Conservation (phyloP, 2,888 invertebrate species). For the Lepetodrilus schrolli region DNA sequence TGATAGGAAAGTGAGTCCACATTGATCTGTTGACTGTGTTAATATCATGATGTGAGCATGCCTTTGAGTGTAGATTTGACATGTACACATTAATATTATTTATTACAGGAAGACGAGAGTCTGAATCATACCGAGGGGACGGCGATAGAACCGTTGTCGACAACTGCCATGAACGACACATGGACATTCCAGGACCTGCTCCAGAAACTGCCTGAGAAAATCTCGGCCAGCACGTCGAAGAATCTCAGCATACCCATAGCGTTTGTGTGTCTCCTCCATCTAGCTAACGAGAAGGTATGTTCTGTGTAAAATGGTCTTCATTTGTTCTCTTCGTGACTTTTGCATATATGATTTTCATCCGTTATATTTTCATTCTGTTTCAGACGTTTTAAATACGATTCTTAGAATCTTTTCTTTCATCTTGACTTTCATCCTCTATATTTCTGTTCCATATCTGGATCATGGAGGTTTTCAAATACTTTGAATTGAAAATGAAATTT, state of each 20-base stretch:
- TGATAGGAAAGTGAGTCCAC: no score
- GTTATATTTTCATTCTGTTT: no score
- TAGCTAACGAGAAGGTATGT: slow-evolving; percentile 85
- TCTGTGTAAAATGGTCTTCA: neutral
- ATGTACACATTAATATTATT: no score
- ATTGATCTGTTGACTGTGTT: no score
- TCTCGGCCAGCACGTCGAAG: slow-evolving; percentile 79
- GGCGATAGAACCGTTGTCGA: neutral
- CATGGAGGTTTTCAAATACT: no score
- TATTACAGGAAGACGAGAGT: no score
- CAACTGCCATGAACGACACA: slow-evolving; percentile 21
- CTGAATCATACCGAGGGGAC: neutral
- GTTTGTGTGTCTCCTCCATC: slow-evolving; percentile 86
- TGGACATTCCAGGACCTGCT: slow-evolving; percentile 61
- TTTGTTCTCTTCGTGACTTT: neutral
- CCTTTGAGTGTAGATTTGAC: no score
- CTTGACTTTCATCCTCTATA: no score
- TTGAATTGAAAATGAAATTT: no score
- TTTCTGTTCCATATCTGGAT: no score
- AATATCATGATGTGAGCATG: no score
- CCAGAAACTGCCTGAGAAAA: slow-evolving; percentile 65
- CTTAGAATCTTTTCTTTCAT: no score
- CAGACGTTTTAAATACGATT: neutral
- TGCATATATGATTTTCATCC: neutral
- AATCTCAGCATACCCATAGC: slow-evolving; percentile 86